Conservation (phyloP, 1,140 invertebrate species). For the Cecropterus lyciades region DNA sequence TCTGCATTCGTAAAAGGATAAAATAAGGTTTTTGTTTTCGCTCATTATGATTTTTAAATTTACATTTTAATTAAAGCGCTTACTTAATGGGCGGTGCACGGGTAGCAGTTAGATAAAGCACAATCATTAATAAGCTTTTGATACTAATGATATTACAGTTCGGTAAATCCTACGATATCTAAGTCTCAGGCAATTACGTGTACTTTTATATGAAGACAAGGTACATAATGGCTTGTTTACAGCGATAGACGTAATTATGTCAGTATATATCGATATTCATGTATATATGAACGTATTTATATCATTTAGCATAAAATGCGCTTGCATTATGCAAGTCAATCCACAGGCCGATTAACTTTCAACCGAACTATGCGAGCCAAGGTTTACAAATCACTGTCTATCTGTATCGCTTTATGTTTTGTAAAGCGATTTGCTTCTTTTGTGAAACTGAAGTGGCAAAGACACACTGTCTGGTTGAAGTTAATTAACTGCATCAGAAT, state of each 20-base stretch:
- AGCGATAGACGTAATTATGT: conserved; percentile 13
- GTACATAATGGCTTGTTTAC: conserved; percentile 1
- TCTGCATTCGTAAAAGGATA: background rate
- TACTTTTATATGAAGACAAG: conserved; percentile 3
- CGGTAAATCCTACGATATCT: background rate
- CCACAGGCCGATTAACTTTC: conserved; percentile 39
- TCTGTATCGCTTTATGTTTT: conserved; percentile 26
- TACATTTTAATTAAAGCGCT: background rate
- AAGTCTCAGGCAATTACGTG: conserved; percentile 4
- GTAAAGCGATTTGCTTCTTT: conserved; percentile 11
- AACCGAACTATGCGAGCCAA: conserved; percentile 41
- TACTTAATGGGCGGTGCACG: background rate
- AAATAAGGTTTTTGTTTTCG: conserved; percentile 4
- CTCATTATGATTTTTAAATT: conserved; percentile 7
- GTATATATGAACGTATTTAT: conserved; percentile 10
- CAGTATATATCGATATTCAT: conserved; percentile 8
- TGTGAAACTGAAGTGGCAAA: conserved; percentile 1
- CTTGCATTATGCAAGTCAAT: conserved; percentile 37
- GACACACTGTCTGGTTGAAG: background rate
- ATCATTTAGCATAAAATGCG: conserved; percentile 36
- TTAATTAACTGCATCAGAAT: conserved; percentile 7
- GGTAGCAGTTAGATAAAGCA: background rate
- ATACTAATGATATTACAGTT: background rate
- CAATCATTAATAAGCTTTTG: too few relatives aligned
- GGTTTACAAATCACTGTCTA: conserved; percentile 29